Conservation (phyloP, 1,140 invertebrate genomes). For the Rhopalosiphum maidis region DNA sequence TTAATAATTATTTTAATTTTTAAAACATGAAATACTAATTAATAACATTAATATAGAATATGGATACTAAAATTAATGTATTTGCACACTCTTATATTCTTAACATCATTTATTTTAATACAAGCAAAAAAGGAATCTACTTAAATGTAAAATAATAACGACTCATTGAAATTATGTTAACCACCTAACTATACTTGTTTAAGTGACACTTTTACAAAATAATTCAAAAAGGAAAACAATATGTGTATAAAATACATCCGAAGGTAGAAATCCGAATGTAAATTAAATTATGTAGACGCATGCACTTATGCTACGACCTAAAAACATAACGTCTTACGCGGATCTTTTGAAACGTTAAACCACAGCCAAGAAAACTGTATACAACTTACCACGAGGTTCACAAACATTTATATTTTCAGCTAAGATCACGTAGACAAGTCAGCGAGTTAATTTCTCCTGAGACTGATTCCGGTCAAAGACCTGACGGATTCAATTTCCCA, state of each 20-base stretch:
- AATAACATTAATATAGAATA: background rate
- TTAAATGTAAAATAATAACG: background rate
- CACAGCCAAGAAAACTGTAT: constrained; percentile 8
- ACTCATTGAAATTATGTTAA: background rate
- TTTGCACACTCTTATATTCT: background rate
- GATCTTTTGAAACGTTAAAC: constrained; percentile 39
- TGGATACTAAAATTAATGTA: background rate
- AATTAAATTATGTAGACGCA: constrained; percentile 1
- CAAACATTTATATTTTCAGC: constrained; percentile 52
- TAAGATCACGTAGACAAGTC: constrained; percentile 53
- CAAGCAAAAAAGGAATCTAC: background rate
- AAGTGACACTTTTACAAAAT: background rate
- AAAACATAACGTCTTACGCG: constrained; percentile 28
- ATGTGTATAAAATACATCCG: background rate
- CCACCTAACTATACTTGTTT: background rate
- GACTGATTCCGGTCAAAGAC: constrained; percentile 46
- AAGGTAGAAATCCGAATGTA: background rate
- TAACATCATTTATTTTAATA: background rate
- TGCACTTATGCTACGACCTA: background rate
- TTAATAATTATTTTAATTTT: background rate
- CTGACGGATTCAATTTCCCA: constrained; percentile 55
- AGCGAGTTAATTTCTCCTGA: constrained; percentile 52
- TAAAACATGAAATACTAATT: background rate
- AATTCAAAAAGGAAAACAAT: background rate
- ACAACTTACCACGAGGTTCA: background rate